phyloP scores from a whole-genome alignment of 2,888 invertebrate species.

The Chesias legatella region DNA sequence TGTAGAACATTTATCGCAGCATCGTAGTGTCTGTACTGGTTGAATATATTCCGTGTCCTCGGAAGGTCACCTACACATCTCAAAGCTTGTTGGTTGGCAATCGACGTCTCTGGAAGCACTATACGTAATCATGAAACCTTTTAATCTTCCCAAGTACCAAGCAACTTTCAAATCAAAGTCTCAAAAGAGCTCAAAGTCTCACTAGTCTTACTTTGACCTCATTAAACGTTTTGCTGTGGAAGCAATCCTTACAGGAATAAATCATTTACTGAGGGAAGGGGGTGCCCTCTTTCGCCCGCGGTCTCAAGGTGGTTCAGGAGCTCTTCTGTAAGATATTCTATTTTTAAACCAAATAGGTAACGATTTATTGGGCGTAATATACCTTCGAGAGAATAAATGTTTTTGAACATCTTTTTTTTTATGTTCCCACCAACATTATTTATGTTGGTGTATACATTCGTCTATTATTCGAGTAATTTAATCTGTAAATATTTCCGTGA shows the following conservation, averaged over 20 bases:
- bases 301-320: constrained; percentile 36
- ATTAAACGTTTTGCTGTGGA: constrained; percentile 45
- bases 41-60: too few species aligned
- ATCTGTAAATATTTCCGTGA: constrained; percentile 18
- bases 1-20: too few species aligned
- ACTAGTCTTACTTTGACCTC: constrained; percentile 31
- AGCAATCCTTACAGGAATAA: constrained; percentile 49
- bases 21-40: too few species aligned
- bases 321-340: constrained; percentile 44
- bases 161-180: constrained; percentile 13
- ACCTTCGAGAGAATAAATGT: constrained; percentile 8
- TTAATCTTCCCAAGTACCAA: constrained; percentile 20
- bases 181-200: constrained; percentile 11
- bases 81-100: constrained; percentile 10
- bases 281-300: constrained; percentile 29
- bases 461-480: constrained; percentile 18
- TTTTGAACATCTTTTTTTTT: constrained; percentile 12
- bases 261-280: constrained; percentile 43
- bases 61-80: constrained; percentile 9
- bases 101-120: constrained; percentile 11
- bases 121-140: constrained; percentile 21
- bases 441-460: constrained; percentile 7
- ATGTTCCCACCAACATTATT: constrained; percentile 18
- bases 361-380: constrained; percentile 34
- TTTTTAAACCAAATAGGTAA: constrained; percentile 43